These are phyloP conservation scores for Aldabrachelys gigantea DNA, from an alignment of 2,113 vertebrate genomes.

Conservation along the genomic window DNA sequence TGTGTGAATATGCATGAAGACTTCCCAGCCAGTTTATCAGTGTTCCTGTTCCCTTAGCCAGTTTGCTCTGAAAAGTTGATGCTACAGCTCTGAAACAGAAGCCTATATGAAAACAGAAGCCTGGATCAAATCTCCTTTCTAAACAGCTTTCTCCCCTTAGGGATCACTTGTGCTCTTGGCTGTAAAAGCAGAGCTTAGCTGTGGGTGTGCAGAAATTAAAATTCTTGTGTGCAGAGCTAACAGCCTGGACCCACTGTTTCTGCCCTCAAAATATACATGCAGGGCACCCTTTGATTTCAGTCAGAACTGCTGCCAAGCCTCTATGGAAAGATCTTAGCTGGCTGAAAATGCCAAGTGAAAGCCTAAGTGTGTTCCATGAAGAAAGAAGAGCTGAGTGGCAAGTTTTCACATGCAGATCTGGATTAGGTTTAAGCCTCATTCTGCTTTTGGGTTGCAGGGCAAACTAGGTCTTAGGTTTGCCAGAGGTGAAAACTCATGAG, in stretches of 20 bases:
- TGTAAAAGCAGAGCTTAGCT: background rate
- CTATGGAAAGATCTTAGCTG: background rate
- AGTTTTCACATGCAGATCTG: background rate
- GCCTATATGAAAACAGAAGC: background rate
- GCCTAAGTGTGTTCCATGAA: background rate
- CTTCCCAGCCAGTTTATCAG: background rate
- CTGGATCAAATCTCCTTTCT: background rate
- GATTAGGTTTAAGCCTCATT: background rate
- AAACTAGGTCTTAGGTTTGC: background rate
- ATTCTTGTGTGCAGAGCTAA: background rate
- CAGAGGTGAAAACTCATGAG: background rate
- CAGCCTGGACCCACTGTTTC: background rate
- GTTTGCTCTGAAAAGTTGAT: background rate
- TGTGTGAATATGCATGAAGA: background rate
- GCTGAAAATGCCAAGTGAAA: background rate
- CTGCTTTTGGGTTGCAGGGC: background rate
- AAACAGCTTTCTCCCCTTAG: background rate
- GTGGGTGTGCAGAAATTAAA: background rate
- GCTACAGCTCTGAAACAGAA: background rate
- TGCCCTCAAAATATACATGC: background rate
- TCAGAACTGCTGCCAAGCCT: background rate
- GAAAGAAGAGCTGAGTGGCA: background rate
- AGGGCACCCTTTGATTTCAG: background rate
- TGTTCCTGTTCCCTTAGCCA: background rate
- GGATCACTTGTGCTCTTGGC: background rate